Base-by-base conservation (phyloP, 2,113 vertebrate species). In the Eupsittula cactorum region DNA sequence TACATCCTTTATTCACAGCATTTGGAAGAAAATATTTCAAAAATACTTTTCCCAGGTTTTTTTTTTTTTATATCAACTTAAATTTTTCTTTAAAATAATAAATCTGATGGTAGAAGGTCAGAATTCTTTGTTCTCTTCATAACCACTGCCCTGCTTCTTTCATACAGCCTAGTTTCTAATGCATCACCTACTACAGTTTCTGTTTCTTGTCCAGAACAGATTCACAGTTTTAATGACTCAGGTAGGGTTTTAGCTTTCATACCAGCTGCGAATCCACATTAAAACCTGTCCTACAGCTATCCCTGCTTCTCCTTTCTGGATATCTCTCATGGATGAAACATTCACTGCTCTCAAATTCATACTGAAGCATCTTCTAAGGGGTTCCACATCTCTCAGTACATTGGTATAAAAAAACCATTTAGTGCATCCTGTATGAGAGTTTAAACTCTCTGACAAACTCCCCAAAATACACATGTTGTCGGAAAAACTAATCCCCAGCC, bases 401-500 rank as follows among this genome's bases (percentile, higher is more conserved):
- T 65, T 29, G 33, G 39, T 21, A 20, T 29, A 37, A 53, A 71
- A 29, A 41, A 35, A 25, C 4, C 19, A 46, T 28, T 79, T 49
- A 49, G 27, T 37, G 65, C 8, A 35, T 29, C 62, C 33, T 16
- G 7, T 33, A 79, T 20, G 17, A 71, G 9, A 87, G 39, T 27
- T 67, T 13, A 68, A 18, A 35, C 13, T 16, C 25, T 12, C 5
- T 47, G 50, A 60, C 37, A 90, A 94, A 81, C n/a, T 33, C 25
- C 74, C 7, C 2, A 2, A 73, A 64, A 65, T 0, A 3, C 31
- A 49, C 6, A 4, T 1, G 4, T 24, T 71, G 23, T 73, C 62
- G 80, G 44, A 91, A 73, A 80, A 59, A 23, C 29, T 49, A 71
- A 73, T 14, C 44, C 49, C 91, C 68, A 82, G 7, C 37, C 39